Evolutionary conservation across 2,888 invertebrate species (phyloP).

Genomic region (Sphecodes monilicornis): DNA sequence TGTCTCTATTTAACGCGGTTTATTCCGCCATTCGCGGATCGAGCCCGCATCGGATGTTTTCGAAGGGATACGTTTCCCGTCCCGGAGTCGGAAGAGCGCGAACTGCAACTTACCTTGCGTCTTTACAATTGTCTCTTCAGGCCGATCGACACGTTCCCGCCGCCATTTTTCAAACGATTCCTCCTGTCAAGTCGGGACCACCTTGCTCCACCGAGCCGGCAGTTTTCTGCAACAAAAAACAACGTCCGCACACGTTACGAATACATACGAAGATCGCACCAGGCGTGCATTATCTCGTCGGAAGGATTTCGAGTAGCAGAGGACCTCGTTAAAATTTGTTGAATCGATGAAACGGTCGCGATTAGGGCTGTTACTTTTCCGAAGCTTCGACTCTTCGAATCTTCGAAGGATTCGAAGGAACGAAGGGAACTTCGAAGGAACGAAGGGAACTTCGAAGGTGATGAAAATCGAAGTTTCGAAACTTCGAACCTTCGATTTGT

Average conservation of each 20-base stretch:
- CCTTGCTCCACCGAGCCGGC: not conserved
- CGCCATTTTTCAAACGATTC: conserved; percentile 75
- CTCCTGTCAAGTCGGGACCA: conserved; percentile 18
- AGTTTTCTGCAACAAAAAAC: conserved; percentile 32
- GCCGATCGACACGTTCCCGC: conserved; percentile 76
- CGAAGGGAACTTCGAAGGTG: too few species aligned
- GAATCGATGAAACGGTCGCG: not conserved
- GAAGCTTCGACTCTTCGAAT: too few species aligned
- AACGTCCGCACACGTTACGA: not conserved
- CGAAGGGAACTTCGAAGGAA: too few species aligned
- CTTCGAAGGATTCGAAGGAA: too few species aligned
- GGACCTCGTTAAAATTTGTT: not conserved
- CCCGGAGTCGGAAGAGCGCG: not conserved
- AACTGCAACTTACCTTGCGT: conserved; percentile 54
- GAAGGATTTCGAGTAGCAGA: not conserved
- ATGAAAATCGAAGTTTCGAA: too few species aligned
- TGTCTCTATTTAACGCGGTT: conserved; percentile 13
- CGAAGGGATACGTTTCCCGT: not conserved
- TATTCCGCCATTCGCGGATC: not conserved
- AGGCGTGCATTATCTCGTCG: not conserved
- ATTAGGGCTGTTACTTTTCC: too few species aligned
- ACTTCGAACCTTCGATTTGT: too few species aligned
- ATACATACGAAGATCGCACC: not conserved
- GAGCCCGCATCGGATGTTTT: not conserved
- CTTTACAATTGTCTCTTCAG: conserved; percentile 60